Evolutionary conservation across 2,888 invertebrate species (phyloP).

Genomic region (Altica lythri): DNA sequence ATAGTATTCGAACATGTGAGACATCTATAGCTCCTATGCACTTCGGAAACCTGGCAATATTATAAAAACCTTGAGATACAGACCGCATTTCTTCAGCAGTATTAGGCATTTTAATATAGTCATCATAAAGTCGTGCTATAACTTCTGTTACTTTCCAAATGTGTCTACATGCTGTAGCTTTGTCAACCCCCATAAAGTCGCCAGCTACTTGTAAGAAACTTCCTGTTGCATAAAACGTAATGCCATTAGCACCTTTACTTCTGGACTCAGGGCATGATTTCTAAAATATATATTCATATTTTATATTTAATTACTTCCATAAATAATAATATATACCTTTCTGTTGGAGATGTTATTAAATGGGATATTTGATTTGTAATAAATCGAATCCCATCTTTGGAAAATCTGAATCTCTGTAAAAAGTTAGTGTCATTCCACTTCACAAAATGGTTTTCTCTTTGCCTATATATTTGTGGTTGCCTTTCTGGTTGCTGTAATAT

Average conservation of each 20-base stretch:
- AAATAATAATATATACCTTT: background rate
- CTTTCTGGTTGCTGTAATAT: background rate
- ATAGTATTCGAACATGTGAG: slow-evolving; percentile 3
- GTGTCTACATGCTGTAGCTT: slow-evolving; percentile 3
- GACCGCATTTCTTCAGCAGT: slow-evolving; percentile 5
- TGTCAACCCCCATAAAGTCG: background rate
- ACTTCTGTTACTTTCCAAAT: slow-evolving; percentile 1
- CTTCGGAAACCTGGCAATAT: slow-evolving; percentile 8
- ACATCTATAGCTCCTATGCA: slow-evolving; percentile 9
- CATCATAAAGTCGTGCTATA: background rate
- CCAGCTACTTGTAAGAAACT: background rate
- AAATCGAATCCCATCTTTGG: background rate
- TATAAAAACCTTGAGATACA: background rate
- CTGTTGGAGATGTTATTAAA: slow-evolving; percentile 6
- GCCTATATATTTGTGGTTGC: background rate
- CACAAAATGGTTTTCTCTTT: background rate
- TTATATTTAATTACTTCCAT: too few relatives aligned
- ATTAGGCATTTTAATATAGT: slow-evolving; percentile 6
- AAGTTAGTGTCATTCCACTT: background rate
- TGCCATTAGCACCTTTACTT: background rate
- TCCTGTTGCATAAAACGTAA: slow-evolving; percentile 1
- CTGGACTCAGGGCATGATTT: background rate
- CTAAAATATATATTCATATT: slow-evolving; percentile 4
- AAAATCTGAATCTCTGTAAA: background rate
- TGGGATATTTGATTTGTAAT: background rate